A percentile compares a stretch with the other conserved stretches of the same genome.
Conservation (phyloP, 2,113 vertebrate species). For the Gadus chalcogrammus region DNA sequence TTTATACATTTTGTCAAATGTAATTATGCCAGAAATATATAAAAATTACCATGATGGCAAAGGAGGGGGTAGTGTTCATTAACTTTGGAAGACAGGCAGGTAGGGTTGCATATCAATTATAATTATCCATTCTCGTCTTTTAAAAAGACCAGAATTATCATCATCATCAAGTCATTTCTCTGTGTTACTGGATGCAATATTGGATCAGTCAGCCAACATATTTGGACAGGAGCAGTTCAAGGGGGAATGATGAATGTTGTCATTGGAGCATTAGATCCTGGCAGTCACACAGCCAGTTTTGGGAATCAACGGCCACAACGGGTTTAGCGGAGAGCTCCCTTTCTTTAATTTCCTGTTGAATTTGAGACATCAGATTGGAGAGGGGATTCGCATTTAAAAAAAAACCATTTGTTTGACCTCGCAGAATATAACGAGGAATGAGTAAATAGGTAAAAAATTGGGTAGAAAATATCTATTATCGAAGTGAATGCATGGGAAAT, state of each 20-base stretch:
- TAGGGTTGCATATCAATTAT: constrained; percentile 45
- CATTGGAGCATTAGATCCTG: constrained; percentile 48
- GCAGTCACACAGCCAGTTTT: constrained; percentile 46
- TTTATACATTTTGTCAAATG: too few relatives aligned
- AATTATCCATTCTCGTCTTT: constrained; percentile 13
- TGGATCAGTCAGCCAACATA: constrained; percentile 46
- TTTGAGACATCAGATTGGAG: constrained; percentile 27
- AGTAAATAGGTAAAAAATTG: not conserved
- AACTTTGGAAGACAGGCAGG: too few relatives aligned
- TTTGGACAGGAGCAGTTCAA: constrained; percentile 22
- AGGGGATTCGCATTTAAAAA: not conserved
- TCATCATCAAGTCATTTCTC: constrained; percentile 34
- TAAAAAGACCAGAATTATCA: too few relatives aligned
- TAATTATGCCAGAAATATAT: too few relatives aligned
- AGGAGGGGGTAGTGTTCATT: too few relatives aligned
- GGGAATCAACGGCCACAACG: constrained; percentile 41
- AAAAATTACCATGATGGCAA: too few relatives aligned
- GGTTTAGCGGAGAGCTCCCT: constrained; percentile 43
- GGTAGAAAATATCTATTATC: constrained; percentile 22
- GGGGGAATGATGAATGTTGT: constrained; percentile 44
- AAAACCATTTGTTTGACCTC: not conserved
- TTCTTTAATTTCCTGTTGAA: constrained; percentile 64
- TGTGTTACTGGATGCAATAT: constrained; percentile 34
- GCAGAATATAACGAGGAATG: not conserved
- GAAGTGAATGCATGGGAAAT: constrained; percentile 16